Evolutionary conservation across 2,113 vertebrate species (phyloP).

Genomic region (Tenebrosternarchus preto): DNA sequence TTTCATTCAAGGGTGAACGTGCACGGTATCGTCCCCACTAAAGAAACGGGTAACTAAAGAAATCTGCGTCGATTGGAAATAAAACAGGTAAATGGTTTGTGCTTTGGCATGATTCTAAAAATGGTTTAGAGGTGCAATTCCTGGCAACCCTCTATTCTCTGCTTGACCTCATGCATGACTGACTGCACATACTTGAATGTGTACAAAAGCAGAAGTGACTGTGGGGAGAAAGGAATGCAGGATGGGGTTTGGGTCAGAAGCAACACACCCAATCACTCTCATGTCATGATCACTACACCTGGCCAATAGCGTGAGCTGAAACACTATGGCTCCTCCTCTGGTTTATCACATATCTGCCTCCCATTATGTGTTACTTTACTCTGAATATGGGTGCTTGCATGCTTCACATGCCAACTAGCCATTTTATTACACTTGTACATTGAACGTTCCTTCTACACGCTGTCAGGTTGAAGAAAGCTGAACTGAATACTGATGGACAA

Average conservation of each 20-base stretch:
- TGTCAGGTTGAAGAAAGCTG: not conserved
- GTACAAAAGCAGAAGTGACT: conserved; percentile 19
- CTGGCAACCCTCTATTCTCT: conserved; percentile 4
- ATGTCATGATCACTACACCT: not conserved
- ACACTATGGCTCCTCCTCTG: not conserved
- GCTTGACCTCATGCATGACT: not conserved
- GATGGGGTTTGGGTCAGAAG: conserved; percentile 26
- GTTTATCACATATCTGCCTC: not conserved
- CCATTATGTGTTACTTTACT: not conserved
- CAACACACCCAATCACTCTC: not conserved
- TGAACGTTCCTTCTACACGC: not conserved
- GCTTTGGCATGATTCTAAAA: conserved; percentile 5
- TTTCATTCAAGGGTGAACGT: not conserved
- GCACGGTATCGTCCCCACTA: conserved; percentile 1
- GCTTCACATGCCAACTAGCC: not conserved
- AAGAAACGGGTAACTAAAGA: conserved; percentile 25
- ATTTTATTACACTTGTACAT: not conserved
- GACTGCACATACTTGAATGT: conserved; percentile 1
- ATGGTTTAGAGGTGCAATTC: not conserved
- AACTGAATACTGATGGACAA: conserved; percentile 7
- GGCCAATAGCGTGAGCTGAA: not conserved
- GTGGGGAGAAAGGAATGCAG: not conserved
- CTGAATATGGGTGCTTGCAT: not conserved
- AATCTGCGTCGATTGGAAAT: too few species aligned
- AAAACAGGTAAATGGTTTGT: not conserved